These are phyloP conservation scores for Popillia japonica DNA, from an alignment of 1,140 invertebrate genomes.

Conservation along the genomic window DNA sequence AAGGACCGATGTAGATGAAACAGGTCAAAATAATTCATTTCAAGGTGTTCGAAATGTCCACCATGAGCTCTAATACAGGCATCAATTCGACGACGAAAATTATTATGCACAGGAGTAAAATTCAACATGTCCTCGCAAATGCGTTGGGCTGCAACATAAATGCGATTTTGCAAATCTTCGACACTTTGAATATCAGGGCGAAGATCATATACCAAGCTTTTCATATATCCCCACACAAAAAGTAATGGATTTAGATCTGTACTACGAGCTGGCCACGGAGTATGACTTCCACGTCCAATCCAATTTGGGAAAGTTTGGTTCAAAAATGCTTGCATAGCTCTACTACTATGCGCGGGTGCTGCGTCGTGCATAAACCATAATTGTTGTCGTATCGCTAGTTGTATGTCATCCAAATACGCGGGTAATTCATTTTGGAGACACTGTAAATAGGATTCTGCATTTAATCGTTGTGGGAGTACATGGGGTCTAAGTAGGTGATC, in stretches of 20 bases:
- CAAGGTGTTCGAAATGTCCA: too few relatives aligned
- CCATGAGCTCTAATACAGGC: too few relatives aligned
- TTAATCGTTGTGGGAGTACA: conserved; percentile 54
- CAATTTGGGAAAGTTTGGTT: neutral
- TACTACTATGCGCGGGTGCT: conserved; percentile 45
- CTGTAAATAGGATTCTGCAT: conserved; percentile 51
- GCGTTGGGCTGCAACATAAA: neutral
- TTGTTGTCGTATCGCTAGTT: conserved; percentile 45
- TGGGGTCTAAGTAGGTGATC: conserved; percentile 55
- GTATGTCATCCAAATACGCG: conserved; percentile 49
- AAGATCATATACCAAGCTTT: neutral
- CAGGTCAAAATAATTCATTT: too few relatives aligned
- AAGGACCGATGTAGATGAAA: too few relatives aligned
- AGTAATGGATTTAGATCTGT: neutral
- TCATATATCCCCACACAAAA: neutral
- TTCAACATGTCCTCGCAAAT: neutral
- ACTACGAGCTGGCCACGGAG: neutral
- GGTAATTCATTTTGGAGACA: conserved; percentile 53
- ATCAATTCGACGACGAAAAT: too few relatives aligned
- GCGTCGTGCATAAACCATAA: conserved; percentile 56
- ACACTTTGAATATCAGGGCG: neutral
- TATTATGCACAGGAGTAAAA: neutral
- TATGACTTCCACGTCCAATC: conserved; percentile 5
- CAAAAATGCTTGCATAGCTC: neutral
- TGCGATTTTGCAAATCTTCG: neutral